phyloP scores from a whole-genome alignment of 2,797 vertebrate species.

The Tiaroga cobitis region DNA sequence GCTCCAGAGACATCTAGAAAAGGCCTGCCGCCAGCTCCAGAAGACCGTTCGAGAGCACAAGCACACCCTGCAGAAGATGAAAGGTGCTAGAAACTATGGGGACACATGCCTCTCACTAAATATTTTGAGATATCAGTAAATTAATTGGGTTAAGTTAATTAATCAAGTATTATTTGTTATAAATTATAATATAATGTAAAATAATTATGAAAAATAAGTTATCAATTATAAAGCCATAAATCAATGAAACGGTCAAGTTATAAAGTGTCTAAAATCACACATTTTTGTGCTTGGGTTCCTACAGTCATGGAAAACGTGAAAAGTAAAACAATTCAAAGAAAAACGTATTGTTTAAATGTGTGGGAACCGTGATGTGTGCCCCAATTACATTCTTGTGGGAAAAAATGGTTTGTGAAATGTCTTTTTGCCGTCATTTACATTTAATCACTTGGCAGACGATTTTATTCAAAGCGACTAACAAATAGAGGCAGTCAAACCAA shows the following conservation, averaged over 20 bases:
- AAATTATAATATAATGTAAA: background rate
- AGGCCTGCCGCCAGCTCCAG: constrained; percentile 83
- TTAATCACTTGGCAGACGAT: no score
- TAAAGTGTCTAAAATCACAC: background rate
- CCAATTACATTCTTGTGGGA: no score
- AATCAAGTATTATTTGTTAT: background rate
- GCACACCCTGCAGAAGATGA: constrained; percentile 73
- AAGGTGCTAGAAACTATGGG: constrained; percentile 69
- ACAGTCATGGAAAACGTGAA: no score
- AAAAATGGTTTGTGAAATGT: no score
- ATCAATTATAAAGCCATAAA: background rate
- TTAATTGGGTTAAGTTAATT: background rate
- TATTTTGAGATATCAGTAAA: background rate
- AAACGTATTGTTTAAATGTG: no score
- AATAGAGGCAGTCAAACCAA: no score
- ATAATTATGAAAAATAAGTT: background rate
- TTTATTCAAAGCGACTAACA: no score
- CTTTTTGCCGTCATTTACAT: no score
- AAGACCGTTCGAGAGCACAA: constrained; percentile 80
- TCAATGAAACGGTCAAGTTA: background rate
- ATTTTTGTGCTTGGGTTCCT: no score
- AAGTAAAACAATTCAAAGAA: no score
- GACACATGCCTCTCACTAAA: background rate
- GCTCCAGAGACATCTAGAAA: constrained; percentile 84
- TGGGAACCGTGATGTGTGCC: no score